Percentiles rank a stretch among this genome's conserved stretches.
Conservation (phyloP, 2,797 vertebrate species). For the Callimico goeldii region DNA sequence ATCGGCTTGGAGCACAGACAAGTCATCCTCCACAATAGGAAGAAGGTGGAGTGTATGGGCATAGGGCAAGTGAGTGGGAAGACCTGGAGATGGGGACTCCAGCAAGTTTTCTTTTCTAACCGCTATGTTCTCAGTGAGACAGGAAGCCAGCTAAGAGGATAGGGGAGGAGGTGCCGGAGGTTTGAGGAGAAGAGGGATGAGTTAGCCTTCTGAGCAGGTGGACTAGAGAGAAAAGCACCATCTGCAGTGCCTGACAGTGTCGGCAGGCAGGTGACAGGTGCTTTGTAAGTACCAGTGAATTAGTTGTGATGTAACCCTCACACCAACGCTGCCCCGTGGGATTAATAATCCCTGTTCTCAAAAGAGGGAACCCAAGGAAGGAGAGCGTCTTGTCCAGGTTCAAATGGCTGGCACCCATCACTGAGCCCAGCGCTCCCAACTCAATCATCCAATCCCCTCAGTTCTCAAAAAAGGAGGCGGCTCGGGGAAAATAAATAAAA, state of each 20-base stretch:
- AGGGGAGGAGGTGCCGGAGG: no score
- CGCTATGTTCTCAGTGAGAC: background rate
- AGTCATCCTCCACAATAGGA: background rate
- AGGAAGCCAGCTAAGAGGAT: background rate
- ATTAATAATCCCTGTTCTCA: background rate
- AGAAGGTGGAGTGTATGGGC: background rate
- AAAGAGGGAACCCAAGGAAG: background rate
- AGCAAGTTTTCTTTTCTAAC: background rate
- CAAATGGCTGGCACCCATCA: background rate
- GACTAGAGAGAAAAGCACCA: background rate
- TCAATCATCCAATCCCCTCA: background rate
- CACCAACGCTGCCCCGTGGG: no score
- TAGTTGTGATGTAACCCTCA: background rate
- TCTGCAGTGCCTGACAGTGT: background rate
- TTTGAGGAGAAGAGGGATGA: background rate
- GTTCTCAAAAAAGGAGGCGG: background rate
- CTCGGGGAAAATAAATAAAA: conserved; percentile 71
- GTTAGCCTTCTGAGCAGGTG: background rate
- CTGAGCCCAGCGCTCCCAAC: background rate
- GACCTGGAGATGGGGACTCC: background rate
- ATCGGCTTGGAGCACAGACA: background rate
- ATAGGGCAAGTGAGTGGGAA: background rate
- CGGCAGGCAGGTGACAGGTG: rapidly evolving
- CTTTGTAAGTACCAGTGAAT: rapidly evolving
- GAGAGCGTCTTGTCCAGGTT: background rate